Conservation (phyloP, 1,140 invertebrate species). For the Mesaphorura yosii region DNA sequence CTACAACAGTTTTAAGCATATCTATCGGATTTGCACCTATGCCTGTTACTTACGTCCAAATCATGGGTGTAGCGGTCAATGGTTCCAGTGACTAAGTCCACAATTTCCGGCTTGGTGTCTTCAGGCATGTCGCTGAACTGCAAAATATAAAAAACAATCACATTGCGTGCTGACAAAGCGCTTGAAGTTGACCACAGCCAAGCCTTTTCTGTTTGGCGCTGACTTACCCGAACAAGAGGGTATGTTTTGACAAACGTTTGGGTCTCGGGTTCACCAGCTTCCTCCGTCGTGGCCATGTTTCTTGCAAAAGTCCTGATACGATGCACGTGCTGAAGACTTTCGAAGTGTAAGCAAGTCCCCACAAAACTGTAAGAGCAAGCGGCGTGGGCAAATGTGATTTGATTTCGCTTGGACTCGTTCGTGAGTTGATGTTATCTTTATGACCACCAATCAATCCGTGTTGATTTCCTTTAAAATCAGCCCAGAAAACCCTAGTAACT, state of each 20-base stretch:
- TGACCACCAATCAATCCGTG: too few species aligned
- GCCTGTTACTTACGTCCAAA: slow-evolving; percentile 51
- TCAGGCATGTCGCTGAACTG: slow-evolving; percentile 80
- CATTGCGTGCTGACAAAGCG: background rate
- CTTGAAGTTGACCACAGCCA: background rate
- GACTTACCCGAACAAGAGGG: background rate
- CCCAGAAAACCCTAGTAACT: too few species aligned
- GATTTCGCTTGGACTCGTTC: too few species aligned
- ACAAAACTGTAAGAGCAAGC: too few species aligned
- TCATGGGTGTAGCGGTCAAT: slow-evolving; percentile 79
- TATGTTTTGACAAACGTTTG: background rate
- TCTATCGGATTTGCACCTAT: slow-evolving; percentile 15
- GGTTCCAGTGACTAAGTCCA: slow-evolving; percentile 79
- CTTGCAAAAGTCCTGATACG: too few species aligned
- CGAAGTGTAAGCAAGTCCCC: too few species aligned
- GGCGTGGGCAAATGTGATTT: too few species aligned
- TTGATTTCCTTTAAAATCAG: too few species aligned
- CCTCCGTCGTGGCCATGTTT: too few species aligned
- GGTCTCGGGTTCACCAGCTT: background rate
- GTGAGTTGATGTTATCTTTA: too few species aligned
- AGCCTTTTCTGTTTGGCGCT: too few species aligned
- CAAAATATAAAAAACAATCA: slow-evolving; percentile 24
- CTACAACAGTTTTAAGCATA: slow-evolving; percentile 8
- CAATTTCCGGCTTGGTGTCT: slow-evolving; percentile 73
- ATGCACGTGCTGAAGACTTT: too few species aligned